A percentile compares a stretch with the other conserved stretches of the same genome.
Conservation (phyloP, 92 coral and sea anemone species). For the Pocillopora meandrina region DNA sequence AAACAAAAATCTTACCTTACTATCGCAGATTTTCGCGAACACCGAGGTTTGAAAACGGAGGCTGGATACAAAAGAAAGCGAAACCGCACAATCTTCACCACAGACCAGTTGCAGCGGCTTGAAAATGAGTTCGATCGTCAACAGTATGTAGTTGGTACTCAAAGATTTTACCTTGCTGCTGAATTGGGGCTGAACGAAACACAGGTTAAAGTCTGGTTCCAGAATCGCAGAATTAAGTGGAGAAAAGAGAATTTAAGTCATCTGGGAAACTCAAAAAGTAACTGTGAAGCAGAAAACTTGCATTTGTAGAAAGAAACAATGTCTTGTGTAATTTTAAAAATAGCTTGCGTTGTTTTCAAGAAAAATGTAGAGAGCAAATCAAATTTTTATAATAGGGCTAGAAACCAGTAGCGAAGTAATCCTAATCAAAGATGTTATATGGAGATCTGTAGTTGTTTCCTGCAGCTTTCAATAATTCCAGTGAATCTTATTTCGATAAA, state of each 20-base stretch:
- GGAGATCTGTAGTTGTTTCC: too few relatives aligned
- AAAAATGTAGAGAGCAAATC: too few relatives aligned
- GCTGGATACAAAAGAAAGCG: conserved; percentile 61
- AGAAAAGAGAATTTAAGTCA: conserved; percentile 55
- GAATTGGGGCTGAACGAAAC: conserved; percentile 86
- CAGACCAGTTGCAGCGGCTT: conserved; percentile 76
- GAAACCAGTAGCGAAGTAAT: too few relatives aligned
- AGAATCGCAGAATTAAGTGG: conserved; percentile 88
- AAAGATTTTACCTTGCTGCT: conserved; percentile 71
- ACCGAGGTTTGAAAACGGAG: conserved; percentile 4
- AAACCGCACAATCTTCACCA: conserved; percentile 77
- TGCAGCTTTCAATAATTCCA: too few relatives aligned
- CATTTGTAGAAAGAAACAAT: background rate
- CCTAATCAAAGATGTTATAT: too few relatives aligned
- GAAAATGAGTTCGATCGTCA: conserved; percentile 81
- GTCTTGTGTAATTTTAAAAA: too few relatives aligned
- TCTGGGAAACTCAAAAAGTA: background rate
- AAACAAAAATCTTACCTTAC: too few relatives aligned
- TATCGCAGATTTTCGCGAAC: background rate
- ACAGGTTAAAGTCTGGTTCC: conserved; percentile 90
- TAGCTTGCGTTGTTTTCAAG: too few relatives aligned
- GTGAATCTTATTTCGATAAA: too few relatives aligned
- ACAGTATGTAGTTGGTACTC: conserved; percentile 82
- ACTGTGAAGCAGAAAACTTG: conserved; percentile 33
- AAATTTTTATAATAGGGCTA: too few relatives aligned